Base-by-base conservation (phyloP, 2,888 invertebrate species). In the Conops quadrifasciatus region DNA sequence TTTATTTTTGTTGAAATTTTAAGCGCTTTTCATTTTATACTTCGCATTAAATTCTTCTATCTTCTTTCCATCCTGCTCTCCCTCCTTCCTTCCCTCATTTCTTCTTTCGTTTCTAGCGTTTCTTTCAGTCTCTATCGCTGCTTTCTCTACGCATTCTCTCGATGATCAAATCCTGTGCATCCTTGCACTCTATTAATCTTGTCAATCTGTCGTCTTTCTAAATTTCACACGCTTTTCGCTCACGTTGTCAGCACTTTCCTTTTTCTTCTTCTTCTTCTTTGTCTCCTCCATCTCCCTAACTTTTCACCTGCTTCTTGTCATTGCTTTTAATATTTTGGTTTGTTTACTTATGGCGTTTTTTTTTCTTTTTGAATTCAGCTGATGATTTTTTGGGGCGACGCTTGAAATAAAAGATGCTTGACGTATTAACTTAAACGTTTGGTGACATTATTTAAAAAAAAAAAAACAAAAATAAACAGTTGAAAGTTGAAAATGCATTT, bases 261-360 rank as follows among this genome's bases (percentile, higher is more conserved):
- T 11, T 11, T 56, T 56, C 53, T 11, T 56, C 53, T 24, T 0
- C 11, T 9, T n/a, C 53, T 16, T n/a, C 49, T 73, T 73, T 51
- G 60, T 67, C 71, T 67, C 68, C 70, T 68, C 67, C 70, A 11
- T 56, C 1, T 67, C 70, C 71, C n/a, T 49, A 1, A 19, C 7
- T 53, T 67, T 63, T 69, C 28, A 49, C 19, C 56, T 24, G 47
- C 47, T 60, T 63, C 67, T 67, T 49, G 1, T 47, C 43, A 36
- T 43, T 64, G 24, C 49, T 45, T 24, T 36, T 5, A 28, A 30
- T n/a, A 30, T 53, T 64, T 62, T 45, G 21, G 36, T 45, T 59
- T 47, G 64, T 36, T 64, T 36, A 76, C 69, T 67, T 70, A 76
- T 75, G 75, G 72, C 74, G 76, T 78, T 80, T 73, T 79, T 78